These are phyloP conservation scores for Eupithecia vulgata DNA, from an alignment of 2,888 invertebrate genomes.

Conservation along the genomic window DNA sequence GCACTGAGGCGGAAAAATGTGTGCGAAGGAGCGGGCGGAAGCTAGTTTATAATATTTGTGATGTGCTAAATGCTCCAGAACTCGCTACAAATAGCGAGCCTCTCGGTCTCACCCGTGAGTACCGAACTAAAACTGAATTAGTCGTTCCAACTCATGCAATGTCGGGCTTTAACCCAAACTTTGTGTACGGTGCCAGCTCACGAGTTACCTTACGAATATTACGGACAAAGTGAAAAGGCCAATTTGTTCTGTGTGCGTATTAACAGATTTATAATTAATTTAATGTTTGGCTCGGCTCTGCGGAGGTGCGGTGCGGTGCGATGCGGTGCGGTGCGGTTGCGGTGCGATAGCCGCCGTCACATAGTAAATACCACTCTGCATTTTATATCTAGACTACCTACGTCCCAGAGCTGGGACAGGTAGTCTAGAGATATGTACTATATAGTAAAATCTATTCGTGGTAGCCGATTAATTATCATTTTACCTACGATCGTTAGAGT, in stretches of 20 bases:
- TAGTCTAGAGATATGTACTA: too few species aligned
- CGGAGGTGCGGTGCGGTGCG: neutral
- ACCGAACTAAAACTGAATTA: constrained; percentile 7
- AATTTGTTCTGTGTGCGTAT: neutral
- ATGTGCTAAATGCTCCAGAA: neutral
- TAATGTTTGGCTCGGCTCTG: neutral
- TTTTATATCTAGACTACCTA: too few species aligned
- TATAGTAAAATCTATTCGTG: too few species aligned
- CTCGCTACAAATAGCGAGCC: neutral
- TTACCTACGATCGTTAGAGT: too few species aligned
- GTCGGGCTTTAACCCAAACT: constrained; percentile 3
- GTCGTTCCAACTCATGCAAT: constrained; percentile 7
- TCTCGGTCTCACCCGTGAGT: neutral
- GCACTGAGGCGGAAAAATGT: neutral
- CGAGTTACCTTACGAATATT: neutral
- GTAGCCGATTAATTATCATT: too few species aligned
- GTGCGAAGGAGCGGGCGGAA: neutral
- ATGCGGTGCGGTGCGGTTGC: neutral
- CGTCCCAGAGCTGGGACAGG: too few species aligned
- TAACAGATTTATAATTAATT: constrained; percentile 2
- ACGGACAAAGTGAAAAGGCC: neutral
- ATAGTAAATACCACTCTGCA: neutral
- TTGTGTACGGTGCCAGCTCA: neutral
- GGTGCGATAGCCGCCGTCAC: neutral
- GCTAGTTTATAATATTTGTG: neutral